Evolutionary conservation across 2,797 vertebrate genomes (phyloP).

Genomic region (Poeciliopsis infans): DNA sequence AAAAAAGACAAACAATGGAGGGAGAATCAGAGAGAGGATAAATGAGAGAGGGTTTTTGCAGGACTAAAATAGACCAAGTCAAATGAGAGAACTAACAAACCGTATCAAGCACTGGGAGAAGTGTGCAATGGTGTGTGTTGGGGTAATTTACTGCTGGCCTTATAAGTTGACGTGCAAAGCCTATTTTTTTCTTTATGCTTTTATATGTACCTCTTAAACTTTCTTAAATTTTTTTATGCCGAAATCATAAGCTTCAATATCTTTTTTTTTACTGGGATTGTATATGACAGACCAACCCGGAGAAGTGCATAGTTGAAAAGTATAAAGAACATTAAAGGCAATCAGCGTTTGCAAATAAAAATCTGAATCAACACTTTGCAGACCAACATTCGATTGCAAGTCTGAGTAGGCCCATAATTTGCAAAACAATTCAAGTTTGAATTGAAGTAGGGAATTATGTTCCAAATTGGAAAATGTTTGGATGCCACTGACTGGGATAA

Average conservation of each 20-base stretch:
- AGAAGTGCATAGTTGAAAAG: background rate
- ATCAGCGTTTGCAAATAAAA: background rate
- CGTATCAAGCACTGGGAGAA: constrained; percentile 49
- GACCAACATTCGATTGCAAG: background rate
- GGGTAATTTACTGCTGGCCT: constrained; percentile 50
- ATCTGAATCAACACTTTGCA: background rate
- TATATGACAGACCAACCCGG: background rate
- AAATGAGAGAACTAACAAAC: constrained; percentile 71
- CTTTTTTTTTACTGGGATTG: background rate
- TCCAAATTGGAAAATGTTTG: background rate
- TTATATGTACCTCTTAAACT: background rate
- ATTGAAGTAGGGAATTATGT: too few relatives aligned
- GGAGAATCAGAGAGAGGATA: constrained; percentile 51
- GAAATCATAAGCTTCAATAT: background rate
- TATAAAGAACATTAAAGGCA: background rate
- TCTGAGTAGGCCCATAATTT: background rate
- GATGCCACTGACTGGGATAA: background rate
- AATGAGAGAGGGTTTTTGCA: constrained; percentile 54
- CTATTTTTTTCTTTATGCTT: background rate
- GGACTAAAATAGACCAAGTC: constrained; percentile 72
- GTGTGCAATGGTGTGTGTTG: constrained; percentile 26
- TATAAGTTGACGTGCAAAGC: constrained; percentile 48
- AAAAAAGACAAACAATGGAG: constrained; percentile 58
- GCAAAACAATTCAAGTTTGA: background rate
- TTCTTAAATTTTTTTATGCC: background rate